Percentiles rank a stretch among this genome's conserved stretches.
Evolutionary conservation across 2,797 vertebrate species (phyloP).

Genomic region (Ara ararauna): DNA sequence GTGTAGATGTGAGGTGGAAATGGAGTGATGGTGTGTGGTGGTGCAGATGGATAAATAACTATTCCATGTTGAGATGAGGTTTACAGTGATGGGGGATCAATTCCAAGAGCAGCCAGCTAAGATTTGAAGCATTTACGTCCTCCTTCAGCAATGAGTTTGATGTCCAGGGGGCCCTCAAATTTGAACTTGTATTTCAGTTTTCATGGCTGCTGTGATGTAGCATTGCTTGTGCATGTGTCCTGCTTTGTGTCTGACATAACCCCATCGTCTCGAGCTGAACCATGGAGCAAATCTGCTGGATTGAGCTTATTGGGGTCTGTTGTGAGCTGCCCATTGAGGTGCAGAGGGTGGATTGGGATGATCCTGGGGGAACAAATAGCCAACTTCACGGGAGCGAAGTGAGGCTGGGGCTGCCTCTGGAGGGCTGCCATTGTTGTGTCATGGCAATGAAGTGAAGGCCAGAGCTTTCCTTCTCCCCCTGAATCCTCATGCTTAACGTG

Average conservation of each 20-base stretch:
- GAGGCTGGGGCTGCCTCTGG: neutral
- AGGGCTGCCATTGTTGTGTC: neutral
- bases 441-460: neutral
- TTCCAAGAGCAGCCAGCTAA: neutral
- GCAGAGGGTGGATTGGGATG: neutral
- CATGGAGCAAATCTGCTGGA: neutral
- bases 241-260: neutral
- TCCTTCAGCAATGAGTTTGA: neutral
- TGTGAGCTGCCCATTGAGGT: neutral
- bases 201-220: accelerated
- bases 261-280: neutral
- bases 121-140: neutral
- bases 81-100: neutral
- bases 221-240: neutral
- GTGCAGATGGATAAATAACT: neutral
- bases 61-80: neutral
- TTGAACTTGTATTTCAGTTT: neutral
- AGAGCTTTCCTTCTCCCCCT: neutral
- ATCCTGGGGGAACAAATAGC: neutral
- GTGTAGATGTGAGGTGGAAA: neutral
- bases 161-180: neutral
- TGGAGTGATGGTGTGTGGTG: neutral
- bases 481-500: accelerated
- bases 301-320: neutral
- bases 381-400: neutral